Conservation (phyloP, 1,140 invertebrate species). For the Psilanteris sp. region DNA sequence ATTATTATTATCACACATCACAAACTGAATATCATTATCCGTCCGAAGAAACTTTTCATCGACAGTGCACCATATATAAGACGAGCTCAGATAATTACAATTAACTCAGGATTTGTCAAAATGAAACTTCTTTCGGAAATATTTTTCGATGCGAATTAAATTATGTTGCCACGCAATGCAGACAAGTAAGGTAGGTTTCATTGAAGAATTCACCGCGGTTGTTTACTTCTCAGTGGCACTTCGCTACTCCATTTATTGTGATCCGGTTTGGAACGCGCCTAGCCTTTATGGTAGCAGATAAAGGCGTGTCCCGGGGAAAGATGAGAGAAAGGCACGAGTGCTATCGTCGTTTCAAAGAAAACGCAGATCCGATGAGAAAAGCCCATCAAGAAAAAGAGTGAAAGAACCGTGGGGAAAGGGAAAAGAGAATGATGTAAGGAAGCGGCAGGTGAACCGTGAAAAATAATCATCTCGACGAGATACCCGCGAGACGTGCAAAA, state of each 20-base stretch:
- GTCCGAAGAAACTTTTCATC: too few relatives aligned
- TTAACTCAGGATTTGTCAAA: background rate
- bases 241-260: constrained; percentile 55
- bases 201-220: constrained; percentile 50
- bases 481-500: constrained; percentile 17
- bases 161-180: constrained; percentile 30
- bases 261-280: constrained; percentile 40
- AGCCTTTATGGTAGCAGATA: constrained; percentile 64
- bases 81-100: too few relatives aligned
- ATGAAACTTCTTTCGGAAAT: background rate
- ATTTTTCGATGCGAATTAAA: constrained; percentile 30
- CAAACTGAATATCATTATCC: too few relatives aligned
- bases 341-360: constrained; percentile 31
- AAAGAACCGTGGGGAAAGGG: constrained; percentile 41
- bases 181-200: constrained; percentile 30
- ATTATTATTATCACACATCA: too few relatives aligned
- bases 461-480: constrained; percentile 35
- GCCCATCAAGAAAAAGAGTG: constrained; percentile 67
- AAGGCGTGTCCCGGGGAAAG: constrained; percentile 52
- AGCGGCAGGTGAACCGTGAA: constrained; percentile 31
- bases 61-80: too few relatives aligned
- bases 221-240: constrained; percentile 44
- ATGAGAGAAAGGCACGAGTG: constrained; percentile 70
- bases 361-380: constrained; percentile 17
- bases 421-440: constrained; percentile 47